Percentiles rank a stretch among this genome's conserved stretches.
Conservation (phyloP, 2,113 vertebrate species). For the Laticauda colubrina region DNA sequence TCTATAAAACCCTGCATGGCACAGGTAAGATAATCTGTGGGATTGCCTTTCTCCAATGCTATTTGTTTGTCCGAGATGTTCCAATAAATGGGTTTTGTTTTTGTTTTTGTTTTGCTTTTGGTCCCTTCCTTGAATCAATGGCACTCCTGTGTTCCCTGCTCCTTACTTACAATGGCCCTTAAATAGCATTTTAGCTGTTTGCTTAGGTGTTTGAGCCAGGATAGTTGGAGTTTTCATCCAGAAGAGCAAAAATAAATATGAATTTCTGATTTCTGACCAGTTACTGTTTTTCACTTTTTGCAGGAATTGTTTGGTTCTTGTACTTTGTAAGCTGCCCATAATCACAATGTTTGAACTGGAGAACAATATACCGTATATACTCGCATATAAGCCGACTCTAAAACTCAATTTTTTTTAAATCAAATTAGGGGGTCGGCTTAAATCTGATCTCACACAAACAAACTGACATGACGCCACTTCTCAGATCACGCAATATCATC, state of each 20-base stretch:
- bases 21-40: not conserved
- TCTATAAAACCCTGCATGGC: not conserved
- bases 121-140: not conserved
- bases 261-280: not conserved
- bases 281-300: not conserved
- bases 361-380: not conserved
- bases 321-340: not conserved
- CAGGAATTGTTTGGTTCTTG: not conserved
- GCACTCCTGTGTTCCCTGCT: not conserved
- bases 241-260: not conserved
- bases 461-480: too few species aligned
- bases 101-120: not conserved
- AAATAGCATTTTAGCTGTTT: not conserved
- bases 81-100: not conserved
- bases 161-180: not conserved
- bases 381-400: too few species aligned
- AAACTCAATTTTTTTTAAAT: too few species aligned
- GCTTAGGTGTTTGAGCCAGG: not conserved
- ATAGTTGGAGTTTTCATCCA: not conserved
- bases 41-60: not conserved
- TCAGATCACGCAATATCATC: too few species aligned
- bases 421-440: too few species aligned
- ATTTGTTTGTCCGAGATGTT: not conserved
- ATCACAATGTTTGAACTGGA: not conserved
- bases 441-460: too few species aligned